These are phyloP conservation scores for Monochamus saltuarius DNA, from an alignment of 1,140 invertebrate species.

Conservation along the genomic window DNA sequence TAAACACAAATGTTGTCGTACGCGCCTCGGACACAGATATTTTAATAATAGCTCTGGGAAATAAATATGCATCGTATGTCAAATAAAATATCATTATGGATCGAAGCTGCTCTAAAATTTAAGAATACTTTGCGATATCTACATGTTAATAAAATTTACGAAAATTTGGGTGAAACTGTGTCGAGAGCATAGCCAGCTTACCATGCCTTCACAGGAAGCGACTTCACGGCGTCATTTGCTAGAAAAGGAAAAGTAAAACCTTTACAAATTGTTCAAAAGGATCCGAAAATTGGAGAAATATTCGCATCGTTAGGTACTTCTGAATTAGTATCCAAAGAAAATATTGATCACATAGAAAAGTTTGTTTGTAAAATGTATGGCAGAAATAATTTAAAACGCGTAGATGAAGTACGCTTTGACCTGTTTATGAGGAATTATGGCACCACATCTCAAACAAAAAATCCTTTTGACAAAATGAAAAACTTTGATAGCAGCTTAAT, in stretches of 20 bases:
- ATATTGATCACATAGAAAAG: too few species aligned
- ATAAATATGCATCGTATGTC: slow-evolving; percentile 1
- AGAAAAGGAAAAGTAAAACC: slow-evolving; percentile 3
- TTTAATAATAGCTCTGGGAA: neutral
- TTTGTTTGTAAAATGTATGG: too few species aligned
- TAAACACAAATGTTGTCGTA: slow-evolving; percentile 3
- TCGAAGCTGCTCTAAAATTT: neutral
- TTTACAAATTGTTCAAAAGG: neutral
- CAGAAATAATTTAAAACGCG: too few species aligned
- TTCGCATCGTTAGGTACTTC: neutral
- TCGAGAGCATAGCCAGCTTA: neutral
- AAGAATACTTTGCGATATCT: too few species aligned
- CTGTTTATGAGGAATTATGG: too few species aligned
- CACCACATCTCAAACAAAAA: neutral
- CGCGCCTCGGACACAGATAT: slow-evolving; percentile 1
- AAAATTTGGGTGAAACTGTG: neutral
- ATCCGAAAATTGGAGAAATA: neutral
- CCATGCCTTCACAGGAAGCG: slow-evolving; percentile 2
- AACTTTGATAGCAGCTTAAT: slow-evolving; percentile 1
- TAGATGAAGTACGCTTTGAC: too few species aligned
- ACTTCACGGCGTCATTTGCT: neutral
- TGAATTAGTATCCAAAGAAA: neutral
- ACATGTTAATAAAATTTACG: too few species aligned
- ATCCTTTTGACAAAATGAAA: neutral
- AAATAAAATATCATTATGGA: slow-evolving; percentile 1